Conservation (phyloP, 2,888 invertebrate genomes). For the Laothoe populi region DNA sequence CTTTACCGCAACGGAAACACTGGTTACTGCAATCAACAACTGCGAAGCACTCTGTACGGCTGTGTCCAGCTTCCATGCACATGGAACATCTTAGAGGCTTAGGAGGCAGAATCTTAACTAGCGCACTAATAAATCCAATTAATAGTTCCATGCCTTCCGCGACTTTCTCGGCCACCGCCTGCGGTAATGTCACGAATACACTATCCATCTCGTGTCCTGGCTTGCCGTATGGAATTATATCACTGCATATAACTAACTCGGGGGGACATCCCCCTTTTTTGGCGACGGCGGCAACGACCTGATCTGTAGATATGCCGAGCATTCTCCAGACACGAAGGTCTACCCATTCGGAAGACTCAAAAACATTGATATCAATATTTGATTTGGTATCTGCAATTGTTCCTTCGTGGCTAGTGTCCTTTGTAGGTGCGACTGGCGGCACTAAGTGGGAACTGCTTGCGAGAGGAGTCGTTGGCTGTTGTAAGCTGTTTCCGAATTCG, state of each 20-base stretch:
- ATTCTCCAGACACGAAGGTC: not conserved
- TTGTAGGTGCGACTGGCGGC: not conserved
- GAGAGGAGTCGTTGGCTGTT: not conserved
- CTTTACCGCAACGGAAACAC: not conserved
- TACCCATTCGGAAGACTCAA: not conserved
- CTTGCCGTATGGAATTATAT: not conserved
- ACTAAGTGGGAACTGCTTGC: not conserved
- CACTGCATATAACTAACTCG: not conserved
- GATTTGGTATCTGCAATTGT: not conserved
- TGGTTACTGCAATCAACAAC: not conserved
- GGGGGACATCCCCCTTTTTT: not conserved
- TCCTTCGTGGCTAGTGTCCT: not conserved
- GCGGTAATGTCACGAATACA: not conserved
- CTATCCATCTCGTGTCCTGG: not conserved
- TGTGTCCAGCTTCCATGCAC: slow-evolving; percentile 1
- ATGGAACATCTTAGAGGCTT: not conserved
- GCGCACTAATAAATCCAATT: not conserved
- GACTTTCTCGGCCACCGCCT: not conserved
- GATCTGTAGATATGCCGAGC: not conserved
- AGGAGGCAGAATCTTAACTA: not conserved
- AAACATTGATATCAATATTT: not conserved
- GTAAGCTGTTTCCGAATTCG: not conserved
- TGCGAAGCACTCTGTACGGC: not conserved
- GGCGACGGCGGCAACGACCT: not conserved
- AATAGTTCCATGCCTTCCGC: not conserved